phyloP scores from a whole-genome alignment of 1,140 invertebrate genomes.

The Neodiprion virginianus region DNA sequence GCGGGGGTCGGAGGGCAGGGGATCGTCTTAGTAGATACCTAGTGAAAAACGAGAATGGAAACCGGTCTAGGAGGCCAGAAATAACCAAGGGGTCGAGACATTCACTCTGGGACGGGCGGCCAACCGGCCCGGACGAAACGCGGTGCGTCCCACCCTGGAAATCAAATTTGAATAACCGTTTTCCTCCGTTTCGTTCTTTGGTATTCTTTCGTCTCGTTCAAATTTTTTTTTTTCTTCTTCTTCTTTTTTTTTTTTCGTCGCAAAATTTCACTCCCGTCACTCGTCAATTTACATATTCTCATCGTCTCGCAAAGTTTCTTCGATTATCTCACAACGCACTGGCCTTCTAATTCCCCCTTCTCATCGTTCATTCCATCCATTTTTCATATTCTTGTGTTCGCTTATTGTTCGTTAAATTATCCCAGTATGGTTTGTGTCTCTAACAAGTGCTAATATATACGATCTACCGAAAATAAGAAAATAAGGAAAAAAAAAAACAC shows the following conservation, averaged over 20 bases:
- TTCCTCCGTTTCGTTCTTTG: not conserved
- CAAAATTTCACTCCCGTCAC: too few relatives aligned
- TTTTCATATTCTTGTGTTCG: not conserved
- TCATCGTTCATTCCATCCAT: not conserved
- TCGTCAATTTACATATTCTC: too few relatives aligned
- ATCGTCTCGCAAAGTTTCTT: too few relatives aligned
- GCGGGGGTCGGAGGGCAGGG: conserved; percentile 28
- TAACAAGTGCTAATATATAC: too few relatives aligned
- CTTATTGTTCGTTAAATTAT: not conserved
- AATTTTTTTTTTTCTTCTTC: too few relatives aligned
- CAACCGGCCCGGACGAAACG: conserved; percentile 60
- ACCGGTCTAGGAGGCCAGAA: conserved; percentile 49
- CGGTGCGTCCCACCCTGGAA: conserved; percentile 1
- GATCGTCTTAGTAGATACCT: conserved; percentile 12
- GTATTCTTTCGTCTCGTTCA: too few relatives aligned
- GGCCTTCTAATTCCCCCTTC: not conserved
- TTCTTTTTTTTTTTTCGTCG: not conserved
- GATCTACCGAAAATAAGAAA: too few relatives aligned
- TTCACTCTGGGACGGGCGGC: conserved; percentile 61
- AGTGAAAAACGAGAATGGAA: not conserved
- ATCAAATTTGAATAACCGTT: not conserved
- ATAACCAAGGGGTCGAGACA: conserved; percentile 60
- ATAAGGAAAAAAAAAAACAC: too few relatives aligned
- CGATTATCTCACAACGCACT: too few relatives aligned
- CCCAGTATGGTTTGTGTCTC: too few relatives aligned